These are phyloP conservation scores for Callipepla squamata DNA, from an alignment of 2,113 vertebrate species.

Conservation along the genomic window DNA sequence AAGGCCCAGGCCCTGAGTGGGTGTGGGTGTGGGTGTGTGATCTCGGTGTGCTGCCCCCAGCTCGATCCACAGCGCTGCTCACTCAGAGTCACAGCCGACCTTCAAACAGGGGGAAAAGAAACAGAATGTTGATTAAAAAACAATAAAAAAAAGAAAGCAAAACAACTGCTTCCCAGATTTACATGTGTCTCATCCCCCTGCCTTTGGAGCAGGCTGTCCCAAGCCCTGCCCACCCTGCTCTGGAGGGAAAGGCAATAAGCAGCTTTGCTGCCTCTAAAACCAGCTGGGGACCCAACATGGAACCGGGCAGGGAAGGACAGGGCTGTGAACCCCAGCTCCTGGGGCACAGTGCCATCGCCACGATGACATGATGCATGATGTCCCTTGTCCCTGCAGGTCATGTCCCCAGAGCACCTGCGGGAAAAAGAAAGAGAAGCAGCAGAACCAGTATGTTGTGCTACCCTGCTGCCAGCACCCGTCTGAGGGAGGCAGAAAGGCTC, in stretches of 20 bases:
- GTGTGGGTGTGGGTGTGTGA: constrained; percentile 16
- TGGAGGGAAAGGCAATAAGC: constrained; percentile 17
- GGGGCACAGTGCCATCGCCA: background rate
- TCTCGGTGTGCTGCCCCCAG: background rate
- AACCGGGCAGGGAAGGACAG: background rate
- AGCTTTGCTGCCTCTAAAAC: constrained; percentile 20
- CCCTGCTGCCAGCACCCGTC: background rate
- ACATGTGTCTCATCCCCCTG: background rate
- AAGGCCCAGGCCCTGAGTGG: background rate
- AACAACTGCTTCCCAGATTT: background rate
- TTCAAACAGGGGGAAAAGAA: background rate
- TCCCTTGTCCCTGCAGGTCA: accelerated
- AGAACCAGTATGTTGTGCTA: background rate
- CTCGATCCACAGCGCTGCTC: background rate
- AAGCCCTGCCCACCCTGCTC: background rate
- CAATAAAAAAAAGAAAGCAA: background rate
- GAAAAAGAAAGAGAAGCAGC: background rate
- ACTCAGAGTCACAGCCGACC: background rate
- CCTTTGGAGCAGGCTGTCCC: background rate
- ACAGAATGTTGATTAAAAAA: background rate
- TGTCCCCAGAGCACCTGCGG: background rate
- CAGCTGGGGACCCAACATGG: accelerated
- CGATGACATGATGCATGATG: background rate
- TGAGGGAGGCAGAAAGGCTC: background rate
- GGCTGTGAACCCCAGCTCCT: accelerated